Base-by-base conservation (phyloP, 2,113 vertebrate species). In the Ailuropoda melanoleuca region DNA sequence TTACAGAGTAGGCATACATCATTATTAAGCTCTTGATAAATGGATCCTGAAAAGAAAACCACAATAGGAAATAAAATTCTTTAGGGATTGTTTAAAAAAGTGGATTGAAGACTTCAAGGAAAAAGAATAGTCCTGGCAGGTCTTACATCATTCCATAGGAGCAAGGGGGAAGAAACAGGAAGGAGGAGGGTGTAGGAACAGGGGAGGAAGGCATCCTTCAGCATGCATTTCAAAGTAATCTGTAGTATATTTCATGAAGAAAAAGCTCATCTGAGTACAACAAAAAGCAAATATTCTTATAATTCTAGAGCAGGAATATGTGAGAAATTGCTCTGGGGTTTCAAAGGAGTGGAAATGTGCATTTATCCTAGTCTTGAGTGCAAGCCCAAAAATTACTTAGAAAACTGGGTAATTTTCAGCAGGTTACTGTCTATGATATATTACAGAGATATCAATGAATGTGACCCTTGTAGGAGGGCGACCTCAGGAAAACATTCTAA, bases 341-440 rank as follows among this genome's bases (percentile, higher is more conserved):
- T 98, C 89, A 97, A 97, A 98, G 94, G 95, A 75, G 80, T 85
- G 84, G 60, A 70, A 34, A 86, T 95, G 3, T 95, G 56, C 84
- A 84, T 98, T 97, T 56, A 97, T 78, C 31, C 39, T 64, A 34
- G 55, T 85, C 88, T 84, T 82, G 14, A 34, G 43, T 68, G 90
- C 66, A 93, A 85, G 58, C 48, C 74, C 48, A 48, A 19, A 95
- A 88, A 88, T 97, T 95, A 97, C 43, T 95, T 96, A 87, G 88
- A 78, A 68, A 97, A 98, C 23, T 19, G 9, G 7, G 4, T 80
- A 60, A 43, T 96, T 98, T 98, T 90, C 34, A 96, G 50, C 53
- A 98, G 88, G 29, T 23, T 97, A 24, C 34, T 92, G 31, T 62
- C 82, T 62, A 95, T 94, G 78, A 26, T 0, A 64, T 15, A 18